These are phyloP conservation scores for Diadromus collaris DNA, from an alignment of 2,888 invertebrate species.

Conservation along the genomic window DNA sequence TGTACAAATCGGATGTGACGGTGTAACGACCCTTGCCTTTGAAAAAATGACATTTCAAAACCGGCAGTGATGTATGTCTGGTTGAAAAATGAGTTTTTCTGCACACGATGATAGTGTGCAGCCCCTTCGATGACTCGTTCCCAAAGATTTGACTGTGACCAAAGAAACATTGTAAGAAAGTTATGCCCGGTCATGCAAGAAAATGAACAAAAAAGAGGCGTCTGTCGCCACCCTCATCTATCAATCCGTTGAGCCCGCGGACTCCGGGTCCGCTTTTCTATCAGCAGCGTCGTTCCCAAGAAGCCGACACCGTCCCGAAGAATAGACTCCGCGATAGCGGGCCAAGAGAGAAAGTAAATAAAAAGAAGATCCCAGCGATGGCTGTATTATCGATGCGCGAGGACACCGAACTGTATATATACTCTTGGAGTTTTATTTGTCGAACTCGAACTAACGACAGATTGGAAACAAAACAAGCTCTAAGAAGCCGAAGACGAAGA, in stretches of 20 bases:
- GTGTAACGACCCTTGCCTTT: too few species aligned
- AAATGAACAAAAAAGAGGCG: slow-evolving; percentile 5
- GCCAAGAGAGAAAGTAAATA: not conserved
- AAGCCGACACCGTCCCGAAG: slow-evolving; percentile 29
- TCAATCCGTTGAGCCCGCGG: slow-evolving; percentile 19
- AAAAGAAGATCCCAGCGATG: slow-evolving; percentile 34
- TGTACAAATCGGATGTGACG: not conserved
- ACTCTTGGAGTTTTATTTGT: slow-evolving; percentile 29
- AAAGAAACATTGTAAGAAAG: slow-evolving; percentile 1
- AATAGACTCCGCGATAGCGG: slow-evolving; percentile 29
- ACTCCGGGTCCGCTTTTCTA: slow-evolving; percentile 32
- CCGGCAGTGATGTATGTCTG: too few species aligned
- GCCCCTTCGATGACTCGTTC: not conserved
- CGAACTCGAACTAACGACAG: slow-evolving; percentile 10
- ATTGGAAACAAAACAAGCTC: slow-evolving; percentile 19
- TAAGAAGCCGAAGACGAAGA: slow-evolving; percentile 1
- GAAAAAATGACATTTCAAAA: too few species aligned
- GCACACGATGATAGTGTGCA: too few species aligned
- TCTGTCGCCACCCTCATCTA: slow-evolving; percentile 33
- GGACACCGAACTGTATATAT: slow-evolving; percentile 6
- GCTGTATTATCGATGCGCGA: slow-evolving; percentile 42
- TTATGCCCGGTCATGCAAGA: slow-evolving; percentile 22
- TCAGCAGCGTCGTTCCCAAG: slow-evolving; percentile 36
- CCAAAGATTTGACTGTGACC: slow-evolving; percentile 6
- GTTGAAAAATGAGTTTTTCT: not conserved